Base-by-base conservation (phyloP, 2,888 invertebrate genomes). In the Malachius bipustulatus region DNA sequence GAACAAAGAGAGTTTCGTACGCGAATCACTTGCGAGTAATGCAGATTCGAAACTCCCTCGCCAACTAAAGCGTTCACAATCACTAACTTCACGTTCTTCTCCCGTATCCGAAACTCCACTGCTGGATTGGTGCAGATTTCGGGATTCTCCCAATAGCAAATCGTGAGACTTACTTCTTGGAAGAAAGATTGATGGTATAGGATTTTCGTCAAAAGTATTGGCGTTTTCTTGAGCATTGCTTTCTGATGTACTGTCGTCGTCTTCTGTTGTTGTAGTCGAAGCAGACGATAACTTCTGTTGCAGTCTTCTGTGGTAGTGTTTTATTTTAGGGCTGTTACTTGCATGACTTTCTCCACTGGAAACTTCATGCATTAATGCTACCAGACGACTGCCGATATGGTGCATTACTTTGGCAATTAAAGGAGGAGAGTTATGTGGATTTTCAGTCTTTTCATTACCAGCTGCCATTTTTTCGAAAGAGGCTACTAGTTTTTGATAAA, bases 31-130 rank as follows among this genome's bases (percentile, higher is more conserved):
- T 8, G 87, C 88, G 63, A 87, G 71, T 38, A 89, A 65, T 27
- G 89, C 85, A n/a, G 87, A 87, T 59, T 89, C 89, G 62, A 89
- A 89, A 64, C 88, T 88, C 47, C 89, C 89, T 41, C 88, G 73
- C 89, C 89, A 89, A 52, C 85, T 85, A 63, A 88, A 88, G 45
- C 88, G 69, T 59, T 89, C 89, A 66, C 85, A 80, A 56, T 87
- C 87, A 67, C 85, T 87, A 35, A 82, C 78, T 55, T 85, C 83
- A 52, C 77, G 75, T 50, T 73, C 72, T 53, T 73, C 73, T 12
- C 64, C 65, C 26, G 66, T 66, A 43, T 72, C 72, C 24, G 68
- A 66, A 6, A 65, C 67, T 26, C 68, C 64, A 46, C 65, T 63
- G 44, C 63, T 63, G 11, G 68, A 67, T 44, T 65, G 66, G 44